Evolutionary conservation across 2,113 vertebrate species (phyloP).

Genomic region (Talpa occidentalis): DNA sequence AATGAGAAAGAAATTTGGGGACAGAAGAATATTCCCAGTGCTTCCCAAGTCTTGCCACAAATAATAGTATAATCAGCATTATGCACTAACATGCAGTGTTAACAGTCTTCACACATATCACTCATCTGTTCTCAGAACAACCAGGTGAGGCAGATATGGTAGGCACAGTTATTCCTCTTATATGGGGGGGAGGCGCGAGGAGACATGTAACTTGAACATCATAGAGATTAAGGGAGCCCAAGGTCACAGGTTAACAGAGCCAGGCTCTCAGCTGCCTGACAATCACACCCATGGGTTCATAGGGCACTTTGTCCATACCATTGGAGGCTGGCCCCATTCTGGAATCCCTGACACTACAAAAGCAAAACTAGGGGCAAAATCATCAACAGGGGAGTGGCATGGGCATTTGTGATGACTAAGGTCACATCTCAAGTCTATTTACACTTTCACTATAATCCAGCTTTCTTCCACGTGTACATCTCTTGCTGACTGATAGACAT

Average conservation of each 20-base stretch:
- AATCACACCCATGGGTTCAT: background rate
- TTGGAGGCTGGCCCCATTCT: background rate
- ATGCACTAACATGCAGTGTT: background rate
- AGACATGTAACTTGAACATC: background rate
- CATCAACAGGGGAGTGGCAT: background rate
- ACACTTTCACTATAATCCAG: background rate
- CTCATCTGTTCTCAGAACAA: background rate
- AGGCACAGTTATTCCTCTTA: background rate
- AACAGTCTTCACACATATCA: background rate
- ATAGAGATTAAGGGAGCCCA: background rate
- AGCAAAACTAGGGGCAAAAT: background rate
- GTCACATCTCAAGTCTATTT: background rate
- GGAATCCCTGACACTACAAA: background rate
- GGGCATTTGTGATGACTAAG: background rate
- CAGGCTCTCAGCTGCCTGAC: background rate
- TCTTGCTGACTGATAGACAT: background rate
- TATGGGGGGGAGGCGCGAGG: background rate
- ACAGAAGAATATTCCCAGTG: background rate
- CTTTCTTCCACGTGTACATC: background rate
- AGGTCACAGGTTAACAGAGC: background rate
- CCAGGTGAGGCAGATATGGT: background rate
- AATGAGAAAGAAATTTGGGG: background rate
- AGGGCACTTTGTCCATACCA: background rate
- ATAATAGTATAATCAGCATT: background rate
- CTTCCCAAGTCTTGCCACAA: background rate